Evolutionary conservation across 64 coral and sea anemone species (phyloP), one percentile per base, ranked within the genome.

Genomic region (Cladopsammia gracilis): DNA sequence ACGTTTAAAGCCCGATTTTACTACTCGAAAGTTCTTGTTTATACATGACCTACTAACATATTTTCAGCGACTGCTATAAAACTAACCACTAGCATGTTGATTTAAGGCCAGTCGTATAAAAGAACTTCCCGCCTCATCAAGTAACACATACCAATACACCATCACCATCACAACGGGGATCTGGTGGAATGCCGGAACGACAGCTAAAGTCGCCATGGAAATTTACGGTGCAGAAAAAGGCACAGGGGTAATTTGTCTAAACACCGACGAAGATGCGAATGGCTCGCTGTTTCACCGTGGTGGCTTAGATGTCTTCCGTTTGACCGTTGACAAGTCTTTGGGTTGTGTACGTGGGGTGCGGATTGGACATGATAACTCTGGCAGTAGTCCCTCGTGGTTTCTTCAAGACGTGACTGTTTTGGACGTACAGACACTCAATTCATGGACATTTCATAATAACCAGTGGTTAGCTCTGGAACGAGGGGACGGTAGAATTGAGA

Each of bases 341-440:
- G 87, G 87, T 13, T 12, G 1, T 1, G 16, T 89, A 58, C 72
- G 43, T 7, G 87, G 13, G 34, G 69, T 89, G 26, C 87, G 73
- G 7, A 58, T 89, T 18, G 87, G 24, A 14, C 88, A 90, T 56
- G 88, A 90, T 34, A 90, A 90, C 75, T n/a, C 58, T 50, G 89
- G 89, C 10, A 57, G 5, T 6, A 48, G 54, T 56, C 89, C 89
- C 0, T 73, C 77, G 34, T 91, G 89, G 89, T 91, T 82, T 48
- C 43, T 82, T 20, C 34, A 34, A 34, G 34, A 34, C 34, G 34
- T 34, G 34, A 34, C 34, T 34, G 34, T 34, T 34, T 34, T 20
- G 46, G 89, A 91, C 53, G 9, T 25, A 14, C 89, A 91, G 19
- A 82, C 62, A 5, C 44, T 24, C 1, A 15, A 71, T 2, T 57